Evolutionary conservation across 2,797 vertebrate species (phyloP), one percentile per base, ranked within the genome.

Genomic region (Pampus argenteus): DNA sequence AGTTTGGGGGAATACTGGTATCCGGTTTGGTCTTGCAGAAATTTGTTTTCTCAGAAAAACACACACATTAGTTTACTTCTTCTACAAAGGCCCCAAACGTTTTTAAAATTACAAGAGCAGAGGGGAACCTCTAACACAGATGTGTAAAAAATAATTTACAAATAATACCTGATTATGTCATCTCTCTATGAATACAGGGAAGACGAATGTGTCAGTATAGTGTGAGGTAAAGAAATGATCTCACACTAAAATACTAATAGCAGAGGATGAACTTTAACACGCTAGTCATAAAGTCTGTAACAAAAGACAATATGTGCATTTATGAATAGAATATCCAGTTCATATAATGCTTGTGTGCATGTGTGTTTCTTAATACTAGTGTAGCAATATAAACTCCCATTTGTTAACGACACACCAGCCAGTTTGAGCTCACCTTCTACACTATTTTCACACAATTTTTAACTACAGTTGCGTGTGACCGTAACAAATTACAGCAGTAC

Each of bases 401-500:
- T 36, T 13, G 15, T 44, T 18, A 44, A 44, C n/a, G 40, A 18
- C 1, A 25, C 13, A 42, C 4, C 7, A 28, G 1, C 7, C 60
- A 28, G 6, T 28, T 10, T 15, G 4, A 42, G 3, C n/a, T 9
- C 7, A 29, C 2, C 36, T 40, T 55, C 18, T 14, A 26, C 20
- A 54, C 7, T 10, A 6, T 34, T 42, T 55, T 15, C 13, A 26
- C 14, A 42, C 40, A 44, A 6, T 44, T 44, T 44, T 44, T 5
- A n/a, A 44, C 2, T 4, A 6, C 6, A 77, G 7, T 3, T 71
- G 26, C 1, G 13, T 40, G 2, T 36, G 26, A 42, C 18, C 22
- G 28, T 2, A 14, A 4, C 5, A 15, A 18, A 15, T 50, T 9
- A 48, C 26, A 2, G 15, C 31, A 13, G 62, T 49, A 95, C 98